These are phyloP conservation scores for Mormyrus proboscirostris DNA, from an alignment of 2,797 vertebrate genomes.

Conservation along the genomic window DNA sequence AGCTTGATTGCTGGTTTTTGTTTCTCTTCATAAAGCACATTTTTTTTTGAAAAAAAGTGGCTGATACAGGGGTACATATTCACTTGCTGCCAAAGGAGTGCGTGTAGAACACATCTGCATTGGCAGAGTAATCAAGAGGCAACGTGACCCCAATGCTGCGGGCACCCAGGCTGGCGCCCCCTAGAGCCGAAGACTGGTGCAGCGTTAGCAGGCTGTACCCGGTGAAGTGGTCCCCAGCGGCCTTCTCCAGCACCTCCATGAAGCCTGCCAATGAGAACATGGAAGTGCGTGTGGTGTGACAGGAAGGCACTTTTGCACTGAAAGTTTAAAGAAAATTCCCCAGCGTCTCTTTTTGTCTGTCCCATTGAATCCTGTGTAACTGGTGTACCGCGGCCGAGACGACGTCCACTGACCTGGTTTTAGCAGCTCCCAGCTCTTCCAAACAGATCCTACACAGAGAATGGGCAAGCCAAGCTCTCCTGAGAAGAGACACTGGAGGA, in stretches of 20 bases:
- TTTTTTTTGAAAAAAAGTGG: not conserved
- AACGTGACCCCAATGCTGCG: constrained; percentile 49
- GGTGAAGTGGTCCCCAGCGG: constrained; percentile 50
- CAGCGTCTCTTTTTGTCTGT: not conserved
- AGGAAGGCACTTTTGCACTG: not conserved
- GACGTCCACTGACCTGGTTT: constrained; percentile 61
- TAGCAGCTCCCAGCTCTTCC: constrained; percentile 86
- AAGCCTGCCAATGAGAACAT: constrained; percentile 62
- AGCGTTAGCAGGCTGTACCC: constrained; percentile 75
- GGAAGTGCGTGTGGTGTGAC: not conserved
- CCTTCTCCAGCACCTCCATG: constrained; percentile 53
- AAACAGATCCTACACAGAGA: constrained; percentile 85
- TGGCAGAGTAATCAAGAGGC: constrained; percentile 64
- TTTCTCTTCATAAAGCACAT: not conserved
- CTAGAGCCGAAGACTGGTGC: constrained; percentile 72
- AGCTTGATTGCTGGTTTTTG: not conserved
- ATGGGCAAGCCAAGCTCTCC: constrained; percentile 72
- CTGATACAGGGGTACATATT: not conserved
- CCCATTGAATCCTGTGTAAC: not conserved
- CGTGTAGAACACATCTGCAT: constrained; percentile 68
- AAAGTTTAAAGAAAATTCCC: not conserved
- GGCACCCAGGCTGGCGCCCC: constrained; percentile 75
- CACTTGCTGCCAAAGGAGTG: constrained; percentile 58
- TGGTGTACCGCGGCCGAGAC: not conserved
- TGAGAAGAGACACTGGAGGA: constrained; percentile 63